Conservation (phyloP, 2,888 invertebrate genomes). For the Eurois occulta region DNA sequence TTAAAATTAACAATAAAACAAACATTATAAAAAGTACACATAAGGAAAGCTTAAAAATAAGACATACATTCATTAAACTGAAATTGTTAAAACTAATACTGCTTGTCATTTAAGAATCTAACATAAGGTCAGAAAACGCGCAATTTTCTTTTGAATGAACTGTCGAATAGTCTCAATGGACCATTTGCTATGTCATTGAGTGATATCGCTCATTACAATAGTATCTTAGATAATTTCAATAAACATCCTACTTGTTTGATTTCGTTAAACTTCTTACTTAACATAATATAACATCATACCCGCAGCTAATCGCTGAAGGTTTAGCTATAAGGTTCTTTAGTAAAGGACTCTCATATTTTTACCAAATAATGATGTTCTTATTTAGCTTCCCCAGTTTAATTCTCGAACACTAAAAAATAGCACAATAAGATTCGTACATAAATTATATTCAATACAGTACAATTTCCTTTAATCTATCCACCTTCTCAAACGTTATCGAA, state of each 20-base stretch:
- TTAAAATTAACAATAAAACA: too few relatives aligned
- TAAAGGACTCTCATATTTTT: neutral
- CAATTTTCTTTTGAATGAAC: neutral
- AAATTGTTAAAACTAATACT: too few relatives aligned
- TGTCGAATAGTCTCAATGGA: neutral
- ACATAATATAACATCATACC: neutral
- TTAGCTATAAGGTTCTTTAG: neutral
- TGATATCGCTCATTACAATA: neutral
- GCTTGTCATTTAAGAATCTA: neutral
- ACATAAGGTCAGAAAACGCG: too few relatives aligned
- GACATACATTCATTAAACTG: too few relatives aligned
- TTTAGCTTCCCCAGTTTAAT: neutral
- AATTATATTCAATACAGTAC: constrained; percentile 1
- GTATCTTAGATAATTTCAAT: neutral
- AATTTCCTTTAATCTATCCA: constrained; percentile 30
- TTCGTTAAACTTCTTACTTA: neutral
- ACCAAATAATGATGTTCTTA: neutral
- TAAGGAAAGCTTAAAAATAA: too few relatives aligned
- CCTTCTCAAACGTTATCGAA: constrained; percentile 62
- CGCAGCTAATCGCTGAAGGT: neutral
- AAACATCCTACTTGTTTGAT: neutral
- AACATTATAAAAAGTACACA: too few relatives aligned
- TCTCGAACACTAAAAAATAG: neutral
- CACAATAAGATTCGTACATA: constrained; percentile 7
- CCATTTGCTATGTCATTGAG: neutral